phyloP scores from a whole-genome alignment of 2,888 invertebrate species.

The Caenorhabditis parvicauda region DNA sequence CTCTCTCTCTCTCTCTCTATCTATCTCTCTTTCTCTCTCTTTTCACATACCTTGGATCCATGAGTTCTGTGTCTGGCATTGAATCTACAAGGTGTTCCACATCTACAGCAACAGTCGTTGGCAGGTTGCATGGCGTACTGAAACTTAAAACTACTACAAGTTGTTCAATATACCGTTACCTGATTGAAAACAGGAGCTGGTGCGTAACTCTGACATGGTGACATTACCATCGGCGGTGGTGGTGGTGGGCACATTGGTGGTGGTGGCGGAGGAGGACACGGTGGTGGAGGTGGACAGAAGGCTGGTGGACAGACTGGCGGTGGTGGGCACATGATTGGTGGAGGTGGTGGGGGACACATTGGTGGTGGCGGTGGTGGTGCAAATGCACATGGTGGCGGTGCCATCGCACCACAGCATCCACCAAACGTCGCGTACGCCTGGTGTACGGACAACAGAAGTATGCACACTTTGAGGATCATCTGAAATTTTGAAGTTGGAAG shows the following conservation, averaged over 20 bases:
- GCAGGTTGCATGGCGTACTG: constrained; percentile 39
- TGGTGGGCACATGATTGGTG: constrained; percentile 56
- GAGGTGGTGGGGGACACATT: constrained; percentile 49
- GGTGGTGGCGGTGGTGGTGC: constrained; percentile 53
- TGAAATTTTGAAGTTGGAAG: no score
- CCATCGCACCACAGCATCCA: constrained; percentile 40
- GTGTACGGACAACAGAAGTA: no score
- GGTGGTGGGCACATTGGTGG: constrained; percentile 50
- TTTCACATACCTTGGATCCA: constrained; percentile 41
- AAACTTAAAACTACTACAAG: not conserved
- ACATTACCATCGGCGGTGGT: constrained; percentile 38
- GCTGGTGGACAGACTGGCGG: constrained; percentile 51
- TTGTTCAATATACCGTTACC: not conserved
- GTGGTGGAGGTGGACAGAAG: constrained; percentile 55
- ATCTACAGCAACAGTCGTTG: constrained; percentile 57
- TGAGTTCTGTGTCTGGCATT: constrained; percentile 49
- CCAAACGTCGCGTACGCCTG: constrained; percentile 25
- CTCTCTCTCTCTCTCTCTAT: not conserved
- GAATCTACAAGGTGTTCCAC: constrained; percentile 55
- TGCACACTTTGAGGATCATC: no score
- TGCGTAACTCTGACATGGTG: constrained; percentile 24
- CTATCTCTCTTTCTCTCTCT: not conserved
- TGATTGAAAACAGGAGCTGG: constrained; percentile 19
- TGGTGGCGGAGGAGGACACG: constrained; percentile 54
- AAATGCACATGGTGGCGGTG: constrained; percentile 32